These are phyloP conservation scores for Rhinichthys klamathensis DNA, from an alignment of 2,113 vertebrate species.

Conservation along the genomic window DNA sequence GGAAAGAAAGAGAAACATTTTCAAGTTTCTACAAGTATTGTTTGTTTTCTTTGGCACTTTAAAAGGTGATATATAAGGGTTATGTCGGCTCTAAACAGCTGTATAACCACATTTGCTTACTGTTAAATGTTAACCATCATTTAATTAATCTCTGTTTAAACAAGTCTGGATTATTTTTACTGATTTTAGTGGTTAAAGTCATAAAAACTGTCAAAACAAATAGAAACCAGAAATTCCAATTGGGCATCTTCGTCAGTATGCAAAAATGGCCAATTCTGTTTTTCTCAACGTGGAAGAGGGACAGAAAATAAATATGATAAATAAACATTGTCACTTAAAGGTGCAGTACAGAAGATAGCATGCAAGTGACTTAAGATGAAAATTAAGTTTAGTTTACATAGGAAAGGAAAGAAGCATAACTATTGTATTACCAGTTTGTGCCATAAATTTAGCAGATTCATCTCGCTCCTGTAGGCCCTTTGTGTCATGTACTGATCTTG, in stretches of 20 bases:
- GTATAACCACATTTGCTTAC: slow-evolving; percentile 16
- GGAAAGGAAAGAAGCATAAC: slow-evolving; percentile 90
- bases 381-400: slow-evolving; percentile 96
- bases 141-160: background rate
- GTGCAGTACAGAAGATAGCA: slow-evolving; percentile 96
- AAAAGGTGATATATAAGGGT: slow-evolving; percentile 56
- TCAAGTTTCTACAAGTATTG: background rate
- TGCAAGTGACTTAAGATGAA: slow-evolving; percentile 96
- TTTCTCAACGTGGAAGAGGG: slow-evolving; percentile 74
- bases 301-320: slow-evolving; percentile 62
- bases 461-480: slow-evolving; percentile 99
- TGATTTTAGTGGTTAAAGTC: slow-evolving; percentile 37
- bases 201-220: background rate
- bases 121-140: background rate
- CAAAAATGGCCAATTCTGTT: slow-evolving; percentile 33
- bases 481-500: slow-evolving; percentile 99
- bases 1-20: slow-evolving; percentile 8
- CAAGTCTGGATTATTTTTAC: slow-evolving; percentile 12
- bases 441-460: slow-evolving; percentile 99
- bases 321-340: slow-evolving; percentile 88
- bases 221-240: slow-evolving; percentile 18
- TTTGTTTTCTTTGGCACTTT: slow-evolving; percentile 26
- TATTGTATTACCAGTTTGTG: slow-evolving; percentile 99
- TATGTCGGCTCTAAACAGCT: slow-evolving; percentile 6
- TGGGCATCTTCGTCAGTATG: background rate